Base-by-base conservation (phyloP, 2,888 invertebrate genomes). In the Ormyrus pomaceus region DNA sequence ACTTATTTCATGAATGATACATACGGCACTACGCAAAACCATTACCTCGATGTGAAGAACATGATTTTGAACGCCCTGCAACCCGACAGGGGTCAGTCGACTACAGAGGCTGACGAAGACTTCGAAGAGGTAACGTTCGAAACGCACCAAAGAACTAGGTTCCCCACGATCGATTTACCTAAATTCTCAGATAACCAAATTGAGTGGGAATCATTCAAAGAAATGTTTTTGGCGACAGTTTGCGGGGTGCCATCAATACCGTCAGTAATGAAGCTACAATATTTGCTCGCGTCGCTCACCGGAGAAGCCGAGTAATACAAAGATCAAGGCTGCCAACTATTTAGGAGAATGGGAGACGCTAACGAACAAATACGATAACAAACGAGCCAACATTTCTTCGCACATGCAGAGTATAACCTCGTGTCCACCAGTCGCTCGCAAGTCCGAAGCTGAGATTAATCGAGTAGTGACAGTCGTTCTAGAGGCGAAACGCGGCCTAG, bases 171-270 rank as follows among this genome's bases (percentile, higher is more conserved):
- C 4, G 59, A 70, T 45, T 48, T 70, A 13, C 70, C 70, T 0
- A 53, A 70, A 19, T 70, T 70, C 45, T 70, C 70, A 7, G 70
- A 56, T n/a, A 56, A 70, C 48, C 70, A 70, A 11, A 6, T 56
- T 8, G 45, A 70, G 45, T 70, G 70, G 45, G 70, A 56, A 6
- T 56, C 70, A 1, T 70, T 70, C 19, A 55, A 59, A 34, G 70
- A 56, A 46, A 70, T 70, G 70, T 70, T 70, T 11, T 11, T 56
- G 13, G 56, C 45, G 34, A 34, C 46, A 53, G 70, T 70, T 48
- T 56, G 46, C 59, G 70, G 51, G 5, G 71, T 71, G 6, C 58
- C 71, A 7, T 53, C 48, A 8, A 13, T 71, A 5, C 50, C 58
- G 4, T 46, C 58, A 10, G 58, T 71, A 1, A 56, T 71, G 45